A percentile compares a stretch with the other conserved stretches of the same genome.
These are phyloP conservation scores for Archilochus colubris DNA, from an alignment of 2,113 vertebrate species.

Conservation along the genomic window DNA sequence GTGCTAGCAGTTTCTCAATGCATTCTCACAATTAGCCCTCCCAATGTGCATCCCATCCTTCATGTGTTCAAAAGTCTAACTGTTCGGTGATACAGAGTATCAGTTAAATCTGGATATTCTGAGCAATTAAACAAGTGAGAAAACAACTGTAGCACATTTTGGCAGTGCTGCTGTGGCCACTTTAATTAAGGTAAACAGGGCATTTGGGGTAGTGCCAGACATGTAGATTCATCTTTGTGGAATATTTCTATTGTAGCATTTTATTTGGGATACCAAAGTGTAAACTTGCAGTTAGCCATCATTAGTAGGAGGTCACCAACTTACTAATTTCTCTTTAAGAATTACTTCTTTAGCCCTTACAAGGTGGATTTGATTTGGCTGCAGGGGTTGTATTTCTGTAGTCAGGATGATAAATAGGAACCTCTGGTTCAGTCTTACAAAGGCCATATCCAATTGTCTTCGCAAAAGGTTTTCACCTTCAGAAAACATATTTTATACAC, in stretches of 20 bases:
- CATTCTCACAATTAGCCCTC: background rate
- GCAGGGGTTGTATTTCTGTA: background rate
- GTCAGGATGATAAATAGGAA: background rate
- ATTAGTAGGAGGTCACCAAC: background rate
- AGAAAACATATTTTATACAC: background rate
- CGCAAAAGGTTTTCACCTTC: background rate
- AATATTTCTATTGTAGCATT: background rate
- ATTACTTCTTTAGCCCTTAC: background rate
- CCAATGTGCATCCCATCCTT: background rate
- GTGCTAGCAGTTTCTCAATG: background rate
- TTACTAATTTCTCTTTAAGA: background rate
- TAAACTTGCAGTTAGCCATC: background rate
- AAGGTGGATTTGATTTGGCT: background rate
- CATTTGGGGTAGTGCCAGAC: background rate
- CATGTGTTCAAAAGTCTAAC: accelerated
- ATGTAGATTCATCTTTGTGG: background rate
- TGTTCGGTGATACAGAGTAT: background rate
- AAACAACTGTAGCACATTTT: background rate
- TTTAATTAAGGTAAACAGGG: background rate
- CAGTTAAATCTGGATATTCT: background rate
- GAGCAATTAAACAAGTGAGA: background rate
- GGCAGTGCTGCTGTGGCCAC: background rate
- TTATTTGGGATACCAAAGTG: background rate
- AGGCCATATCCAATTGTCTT: background rate
- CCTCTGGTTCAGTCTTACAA: background rate